Percentiles rank a stretch among this genome's conserved stretches.
phyloP scores from a whole-genome alignment of 2,888 invertebrate genomes.

The Cactoblastis cactorum region DNA sequence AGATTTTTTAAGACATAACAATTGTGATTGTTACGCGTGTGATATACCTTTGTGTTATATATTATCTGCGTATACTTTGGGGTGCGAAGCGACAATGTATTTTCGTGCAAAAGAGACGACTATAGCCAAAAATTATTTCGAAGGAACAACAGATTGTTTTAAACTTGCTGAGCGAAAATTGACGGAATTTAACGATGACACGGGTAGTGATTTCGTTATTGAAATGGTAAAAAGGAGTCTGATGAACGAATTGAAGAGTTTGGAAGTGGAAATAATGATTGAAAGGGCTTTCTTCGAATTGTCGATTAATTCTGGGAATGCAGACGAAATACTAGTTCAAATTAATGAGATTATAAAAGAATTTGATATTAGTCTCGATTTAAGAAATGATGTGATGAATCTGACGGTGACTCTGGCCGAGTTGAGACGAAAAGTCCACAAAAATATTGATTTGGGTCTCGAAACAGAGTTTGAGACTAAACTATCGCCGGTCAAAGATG shows the following conservation, averaged over 20 bases:
- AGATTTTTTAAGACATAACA: constrained; percentile 40
- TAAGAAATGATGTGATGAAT: constrained; percentile 51
- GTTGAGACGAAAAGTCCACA: constrained; percentile 30
- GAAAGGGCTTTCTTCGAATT: constrained; percentile 55
- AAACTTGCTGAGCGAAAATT: constrained; percentile 35
- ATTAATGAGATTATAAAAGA: constrained; percentile 51
- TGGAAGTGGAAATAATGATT: constrained; percentile 42
- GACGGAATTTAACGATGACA: constrained; percentile 19
- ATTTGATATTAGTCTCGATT: constrained; percentile 28
- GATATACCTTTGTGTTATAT: constrained; percentile 32
- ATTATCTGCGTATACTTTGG: constrained; percentile 34
- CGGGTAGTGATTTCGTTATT: constrained; percentile 36
- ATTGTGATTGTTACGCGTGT: constrained; percentile 52
- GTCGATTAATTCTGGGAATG: constrained; percentile 30
- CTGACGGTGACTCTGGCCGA: constrained; percentile 44
- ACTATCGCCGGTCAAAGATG: constrained; percentile 34
- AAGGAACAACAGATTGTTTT: constrained; percentile 40
- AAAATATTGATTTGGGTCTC: constrained; percentile 25
- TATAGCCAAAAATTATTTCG: constrained; percentile 55
- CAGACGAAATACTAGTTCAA: constrained; percentile 45
- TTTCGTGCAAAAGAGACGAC: constrained; percentile 47
- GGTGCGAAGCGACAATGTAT: constrained; percentile 50
- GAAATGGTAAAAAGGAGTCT: constrained; percentile 30
- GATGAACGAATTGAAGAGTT: constrained; percentile 30
- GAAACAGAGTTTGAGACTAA: constrained; percentile 43